Conservation (phyloP, 2,113 vertebrate species). For the Noturus placidus region DNA sequence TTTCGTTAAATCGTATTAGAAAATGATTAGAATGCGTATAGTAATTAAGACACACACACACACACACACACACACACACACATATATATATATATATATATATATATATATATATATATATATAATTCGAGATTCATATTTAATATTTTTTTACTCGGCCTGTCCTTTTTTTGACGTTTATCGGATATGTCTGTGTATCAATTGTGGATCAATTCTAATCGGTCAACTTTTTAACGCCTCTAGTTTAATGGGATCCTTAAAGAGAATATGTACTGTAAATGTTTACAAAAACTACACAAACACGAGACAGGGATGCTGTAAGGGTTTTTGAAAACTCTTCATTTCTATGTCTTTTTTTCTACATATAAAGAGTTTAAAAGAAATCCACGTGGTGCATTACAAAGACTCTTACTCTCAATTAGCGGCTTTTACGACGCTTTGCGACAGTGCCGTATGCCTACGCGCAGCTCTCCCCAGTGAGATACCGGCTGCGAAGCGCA, state of each 20-base stretch:
- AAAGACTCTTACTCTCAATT: conserved; percentile 37
- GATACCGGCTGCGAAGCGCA: conserved; percentile 77
- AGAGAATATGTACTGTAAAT: background rate
- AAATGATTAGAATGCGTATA: background rate
- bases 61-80: too few relatives aligned
- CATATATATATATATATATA: too few relatives aligned
- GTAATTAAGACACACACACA: background rate
- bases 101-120: too few relatives aligned
- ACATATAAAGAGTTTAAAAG: background rate
- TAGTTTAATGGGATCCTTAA: background rate
- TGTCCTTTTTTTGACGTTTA: background rate
- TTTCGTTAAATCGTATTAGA: background rate
- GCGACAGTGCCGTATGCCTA: conserved; percentile 72
- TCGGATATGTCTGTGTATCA: background rate
- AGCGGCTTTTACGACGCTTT: conserved; percentile 66
- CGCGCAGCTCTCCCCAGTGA: conserved; percentile 69
- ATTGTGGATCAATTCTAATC: background rate
- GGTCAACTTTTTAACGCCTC: background rate
- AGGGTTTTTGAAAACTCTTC: background rate
- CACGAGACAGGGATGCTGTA: too few relatives aligned
- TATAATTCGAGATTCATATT: background rate
- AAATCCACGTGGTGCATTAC: conserved; percentile 65
- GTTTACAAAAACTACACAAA: background rate
- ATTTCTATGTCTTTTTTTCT: background rate
- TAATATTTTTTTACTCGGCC: too few relatives aligned